Evolutionary conservation across 2,797 vertebrate genomes (phyloP).

Genomic region (Nannoperca obscura): DNA sequence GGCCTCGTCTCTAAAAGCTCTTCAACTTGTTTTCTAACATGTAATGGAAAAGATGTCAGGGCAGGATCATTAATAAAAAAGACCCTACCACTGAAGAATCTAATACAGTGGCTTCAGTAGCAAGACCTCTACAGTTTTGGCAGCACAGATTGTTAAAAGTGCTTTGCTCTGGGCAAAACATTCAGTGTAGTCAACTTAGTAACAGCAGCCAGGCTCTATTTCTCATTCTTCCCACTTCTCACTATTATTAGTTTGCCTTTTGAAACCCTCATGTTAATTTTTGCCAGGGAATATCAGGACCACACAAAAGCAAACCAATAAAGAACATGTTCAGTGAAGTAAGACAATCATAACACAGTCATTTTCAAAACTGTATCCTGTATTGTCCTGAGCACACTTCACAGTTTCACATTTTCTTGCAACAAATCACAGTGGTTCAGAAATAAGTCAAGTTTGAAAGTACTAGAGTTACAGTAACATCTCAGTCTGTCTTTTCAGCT

Average conservation of each 20-base stretch:
- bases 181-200: not conserved
- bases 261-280: slow-evolving; percentile 8
- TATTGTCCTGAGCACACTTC: not conserved
- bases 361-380: slow-evolving; percentile 1
- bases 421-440: not conserved
- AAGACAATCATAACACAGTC: not conserved
- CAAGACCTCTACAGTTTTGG: not conserved
- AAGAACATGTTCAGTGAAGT: not conserved
- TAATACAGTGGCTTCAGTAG: slow-evolving; percentile 1
- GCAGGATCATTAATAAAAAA: slow-evolving; percentile 39
- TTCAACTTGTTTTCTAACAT: slow-evolving; percentile 56
- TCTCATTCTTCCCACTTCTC: not conserved
- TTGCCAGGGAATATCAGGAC: not conserved
- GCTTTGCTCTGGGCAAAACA: slow-evolving; percentile 15
- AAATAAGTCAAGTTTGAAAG: not conserved
- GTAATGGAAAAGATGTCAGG: slow-evolving; percentile 39
- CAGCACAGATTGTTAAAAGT: slow-evolving; percentile 1
- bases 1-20: slow-evolving; percentile 51
- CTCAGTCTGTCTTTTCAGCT: slow-evolving; percentile 28
- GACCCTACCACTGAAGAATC: slow-evolving; percentile 6
- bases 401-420: not conserved
- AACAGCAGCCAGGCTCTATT: not conserved
- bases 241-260: not conserved
- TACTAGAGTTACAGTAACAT: slow-evolving; percentile 8
- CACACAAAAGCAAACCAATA: not conserved